phyloP scores from a whole-genome alignment of 2,113 vertebrate species.

The Tetrao urogallus region DNA sequence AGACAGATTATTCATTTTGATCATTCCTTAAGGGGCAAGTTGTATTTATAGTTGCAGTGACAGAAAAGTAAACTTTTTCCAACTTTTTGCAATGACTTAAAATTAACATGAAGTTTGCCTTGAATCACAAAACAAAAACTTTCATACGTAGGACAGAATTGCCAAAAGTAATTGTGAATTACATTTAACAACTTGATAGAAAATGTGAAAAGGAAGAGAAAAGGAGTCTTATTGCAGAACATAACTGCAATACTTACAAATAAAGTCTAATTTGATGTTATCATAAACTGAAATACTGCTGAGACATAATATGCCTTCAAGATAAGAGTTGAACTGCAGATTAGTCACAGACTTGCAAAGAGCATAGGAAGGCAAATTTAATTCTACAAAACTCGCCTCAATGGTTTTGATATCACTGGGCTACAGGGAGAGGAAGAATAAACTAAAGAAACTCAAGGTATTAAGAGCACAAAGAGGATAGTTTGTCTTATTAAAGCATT shows the following conservation, averaged over 20 bases:
- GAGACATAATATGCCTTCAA: neutral
- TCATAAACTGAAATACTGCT: neutral
- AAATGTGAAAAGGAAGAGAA: neutral
- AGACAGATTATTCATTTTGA: neutral
- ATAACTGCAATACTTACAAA: constrained; percentile 10
- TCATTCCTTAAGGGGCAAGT: constrained; percentile 16
- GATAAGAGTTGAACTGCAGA: neutral
- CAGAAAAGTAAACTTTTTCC: neutral
- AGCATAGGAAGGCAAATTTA: neutral
- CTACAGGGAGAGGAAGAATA: neutral
- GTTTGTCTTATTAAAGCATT: neutral
- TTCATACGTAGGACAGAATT: neutral
- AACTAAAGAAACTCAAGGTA: neutral
- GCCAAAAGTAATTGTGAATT: constrained; percentile 18
- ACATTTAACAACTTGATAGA: constrained; percentile 1
- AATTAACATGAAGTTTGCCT: constrained; percentile 5
- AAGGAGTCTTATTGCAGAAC: constrained; percentile 4
- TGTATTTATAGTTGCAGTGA: neutral
- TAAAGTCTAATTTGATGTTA: constrained; percentile 29
- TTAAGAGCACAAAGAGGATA: neutral
- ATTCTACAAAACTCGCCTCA: neutral
- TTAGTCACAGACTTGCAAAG: neutral
- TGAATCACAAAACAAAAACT: neutral
- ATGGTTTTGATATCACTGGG: neutral
- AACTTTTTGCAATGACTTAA: neutral